Evolutionary conservation across 2,888 invertebrate species (phyloP).

Genomic region (Polia nebulosa): DNA sequence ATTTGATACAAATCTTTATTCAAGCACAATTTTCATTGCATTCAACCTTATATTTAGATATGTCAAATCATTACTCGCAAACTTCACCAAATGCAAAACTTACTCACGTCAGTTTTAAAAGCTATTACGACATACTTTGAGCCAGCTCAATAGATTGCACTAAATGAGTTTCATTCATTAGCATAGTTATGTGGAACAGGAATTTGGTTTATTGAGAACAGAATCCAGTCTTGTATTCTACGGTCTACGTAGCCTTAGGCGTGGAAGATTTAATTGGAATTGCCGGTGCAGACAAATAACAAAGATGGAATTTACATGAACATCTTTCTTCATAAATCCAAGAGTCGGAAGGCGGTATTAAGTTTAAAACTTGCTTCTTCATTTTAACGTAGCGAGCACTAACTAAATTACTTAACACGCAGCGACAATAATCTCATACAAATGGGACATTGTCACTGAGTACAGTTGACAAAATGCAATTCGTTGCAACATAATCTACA

Average conservation of each 20-base stretch:
- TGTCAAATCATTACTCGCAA: conserved; percentile 4
- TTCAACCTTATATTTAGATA: not conserved
- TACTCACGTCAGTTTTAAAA: conserved; percentile 33
- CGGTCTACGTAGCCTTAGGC: conserved; percentile 50
- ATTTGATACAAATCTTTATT: conserved; percentile 17
- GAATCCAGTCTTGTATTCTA: conserved; percentile 45
- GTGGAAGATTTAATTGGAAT: conserved; percentile 59
- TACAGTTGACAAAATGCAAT: conserved; percentile 62
- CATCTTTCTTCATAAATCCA: conserved; percentile 50
- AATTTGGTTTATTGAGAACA: conserved; percentile 57
- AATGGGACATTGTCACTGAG: conserved; percentile 56
- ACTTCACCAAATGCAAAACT: conserved; percentile 21
- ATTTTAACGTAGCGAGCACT: conserved; percentile 49
- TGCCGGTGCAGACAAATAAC: conserved; percentile 51
- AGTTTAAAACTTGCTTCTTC: conserved; percentile 49
- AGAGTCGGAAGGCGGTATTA: conserved; percentile 34
- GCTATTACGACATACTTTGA: conserved; percentile 47
- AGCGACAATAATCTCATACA: conserved; percentile 58
- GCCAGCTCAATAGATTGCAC: conserved; percentile 51
- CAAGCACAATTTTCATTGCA: not conserved
- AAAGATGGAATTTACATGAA: conserved; percentile 45
- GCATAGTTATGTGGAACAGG: conserved; percentile 63
- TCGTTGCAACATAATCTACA: conserved; percentile 64
- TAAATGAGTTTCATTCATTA: conserved; percentile 65
- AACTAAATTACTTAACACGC: conserved; percentile 53